Conservation (phyloP, 2,888 invertebrate species). For the Mimumesa dahlbomi region DNA sequence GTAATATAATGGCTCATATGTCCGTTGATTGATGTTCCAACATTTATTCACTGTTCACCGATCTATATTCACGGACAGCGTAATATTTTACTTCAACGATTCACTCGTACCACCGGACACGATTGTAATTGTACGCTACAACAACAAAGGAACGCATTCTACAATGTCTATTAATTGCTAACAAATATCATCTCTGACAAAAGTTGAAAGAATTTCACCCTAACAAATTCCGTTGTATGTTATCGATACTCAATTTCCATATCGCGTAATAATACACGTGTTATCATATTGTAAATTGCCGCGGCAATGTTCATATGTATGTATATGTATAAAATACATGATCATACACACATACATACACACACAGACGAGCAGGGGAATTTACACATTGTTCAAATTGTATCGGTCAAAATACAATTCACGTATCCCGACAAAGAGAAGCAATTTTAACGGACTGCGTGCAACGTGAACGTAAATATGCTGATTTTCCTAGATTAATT, state of each 20-base stretch:
- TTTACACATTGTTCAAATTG: conserved; percentile 34
- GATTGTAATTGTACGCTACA: too few relatives aligned
- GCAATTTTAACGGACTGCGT: conserved; percentile 41
- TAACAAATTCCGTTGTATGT: too few relatives aligned
- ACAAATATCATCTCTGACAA: neutral
- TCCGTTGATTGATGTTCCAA: conserved; percentile 51
- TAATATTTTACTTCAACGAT: conserved; percentile 21
- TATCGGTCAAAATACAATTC: conserved; percentile 29
- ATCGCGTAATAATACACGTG: conserved; percentile 25
- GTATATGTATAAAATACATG: too few relatives aligned
- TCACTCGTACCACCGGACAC: conserved; percentile 15
- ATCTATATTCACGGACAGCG: conserved; percentile 30
- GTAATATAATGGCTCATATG: conserved; percentile 54
- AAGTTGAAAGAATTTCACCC: neutral
- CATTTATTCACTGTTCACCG: conserved; percentile 43
- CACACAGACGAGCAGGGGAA: too few relatives aligned
- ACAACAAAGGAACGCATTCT: too few relatives aligned
- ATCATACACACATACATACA: too few relatives aligned
- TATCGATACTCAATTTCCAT: too few relatives aligned
- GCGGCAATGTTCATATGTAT: too few relatives aligned
- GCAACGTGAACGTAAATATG: conserved; percentile 40
- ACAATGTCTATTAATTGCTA: too few relatives aligned
- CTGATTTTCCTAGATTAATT: conserved; percentile 55
- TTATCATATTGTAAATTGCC: too few relatives aligned
- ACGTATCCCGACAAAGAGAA: conserved; percentile 48